phyloP scores from a whole-genome alignment of 2,888 invertebrate genomes.

The Scaeva pyrastri region DNA sequence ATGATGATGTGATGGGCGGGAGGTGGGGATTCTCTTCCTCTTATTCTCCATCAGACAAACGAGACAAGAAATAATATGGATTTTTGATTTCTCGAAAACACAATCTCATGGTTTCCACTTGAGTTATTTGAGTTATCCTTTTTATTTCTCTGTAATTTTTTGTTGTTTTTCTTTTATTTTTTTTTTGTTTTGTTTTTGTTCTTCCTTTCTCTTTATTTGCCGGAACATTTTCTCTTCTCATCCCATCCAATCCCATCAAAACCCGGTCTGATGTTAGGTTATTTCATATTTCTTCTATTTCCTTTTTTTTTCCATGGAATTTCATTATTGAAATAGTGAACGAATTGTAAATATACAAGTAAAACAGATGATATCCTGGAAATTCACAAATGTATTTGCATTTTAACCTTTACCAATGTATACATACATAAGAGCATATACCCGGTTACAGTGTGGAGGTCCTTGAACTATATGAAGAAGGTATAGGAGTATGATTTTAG shows the following conservation, averaged over 20 bases:
- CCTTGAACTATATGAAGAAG: constrained; percentile 14
- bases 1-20: not conserved
- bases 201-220: constrained; percentile 16
- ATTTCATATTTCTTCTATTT: not conserved
- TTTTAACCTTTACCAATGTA: constrained; percentile 18
- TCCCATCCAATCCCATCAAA: no score
- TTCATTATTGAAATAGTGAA: constrained; percentile 71
- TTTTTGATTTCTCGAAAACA: constrained; percentile 67
- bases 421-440: no score
- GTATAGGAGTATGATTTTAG: not conserved
- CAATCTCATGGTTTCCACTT: constrained; percentile 76
- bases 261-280: no score
- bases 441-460: not conserved
- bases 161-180: no score
- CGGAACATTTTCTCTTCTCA: not conserved
- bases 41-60: not conserved
- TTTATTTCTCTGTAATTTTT: constrained; percentile 25
- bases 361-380: constrained; percentile 41
- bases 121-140: constrained; percentile 71
- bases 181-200: no score
- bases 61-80: constrained; percentile 47
- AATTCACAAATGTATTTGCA: constrained; percentile 60
- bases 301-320: constrained; percentile 61
- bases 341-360: constrained; percentile 38
- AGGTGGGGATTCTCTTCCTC: not conserved